phyloP scores from a whole-genome alignment of 2,888 invertebrate genomes.

The Octodonta nipae region DNA sequence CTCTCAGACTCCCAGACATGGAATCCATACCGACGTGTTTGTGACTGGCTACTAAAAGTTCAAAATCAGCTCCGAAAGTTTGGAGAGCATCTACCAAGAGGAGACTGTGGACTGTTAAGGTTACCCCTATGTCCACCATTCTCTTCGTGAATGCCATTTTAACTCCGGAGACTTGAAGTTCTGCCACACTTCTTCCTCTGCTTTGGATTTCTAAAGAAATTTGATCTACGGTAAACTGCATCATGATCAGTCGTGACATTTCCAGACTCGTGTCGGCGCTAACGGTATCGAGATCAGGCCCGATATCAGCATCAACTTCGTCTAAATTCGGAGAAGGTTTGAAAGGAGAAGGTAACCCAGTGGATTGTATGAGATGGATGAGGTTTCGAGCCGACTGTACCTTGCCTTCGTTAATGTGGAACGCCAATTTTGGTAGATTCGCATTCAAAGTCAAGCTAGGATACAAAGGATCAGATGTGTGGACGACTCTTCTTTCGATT shows the following conservation, averaged over 20 bases:
- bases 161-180: conserved; percentile 83
- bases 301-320: conserved; percentile 16
- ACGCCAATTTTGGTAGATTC: conserved; percentile 72
- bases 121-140: conserved; percentile 59
- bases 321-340: conserved; percentile 24
- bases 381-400: conserved; percentile 52
- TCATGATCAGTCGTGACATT: conserved; percentile 53
- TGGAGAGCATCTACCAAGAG: conserved; percentile 89
- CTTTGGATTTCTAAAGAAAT: conserved; percentile 79
- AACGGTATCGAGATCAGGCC: conserved; percentile 35
- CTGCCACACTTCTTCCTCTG: conserved; percentile 77
- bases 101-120: conserved; percentile 82
- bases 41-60: conserved; percentile 85
- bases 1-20: conserved; percentile 79
- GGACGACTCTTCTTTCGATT: conserved; percentile 67
- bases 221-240: conserved; percentile 79
- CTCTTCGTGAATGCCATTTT: conserved; percentile 62
- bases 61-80: conserved; percentile 90
- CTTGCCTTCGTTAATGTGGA: conserved; percentile 85
- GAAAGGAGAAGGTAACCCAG: conserved; percentile 37
- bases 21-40: conserved; percentile 92
- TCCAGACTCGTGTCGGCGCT: conserved; percentile 40
- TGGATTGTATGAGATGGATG: conserved; percentile 33
- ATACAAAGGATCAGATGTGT: conserved; percentile 73
- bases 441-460: conserved; percentile 74